A percentile compares a stretch with the other conserved stretches of the same genome.
phyloP scores from a whole-genome alignment of 2,888 invertebrate genomes.

The Leucophora obtusa region DNA sequence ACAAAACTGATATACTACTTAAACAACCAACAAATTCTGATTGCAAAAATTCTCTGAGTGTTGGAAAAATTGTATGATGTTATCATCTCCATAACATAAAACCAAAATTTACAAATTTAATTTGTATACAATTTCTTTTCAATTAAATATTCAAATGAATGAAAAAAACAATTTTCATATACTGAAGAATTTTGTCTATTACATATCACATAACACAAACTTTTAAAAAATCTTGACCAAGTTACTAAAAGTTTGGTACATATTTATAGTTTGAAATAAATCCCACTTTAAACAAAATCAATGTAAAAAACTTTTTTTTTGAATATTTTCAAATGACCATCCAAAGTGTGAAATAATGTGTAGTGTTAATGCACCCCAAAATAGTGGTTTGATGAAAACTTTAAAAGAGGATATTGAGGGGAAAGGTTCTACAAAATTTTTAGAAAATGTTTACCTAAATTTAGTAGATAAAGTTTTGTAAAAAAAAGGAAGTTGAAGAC shows the following conservation, averaged over 20 bases:
- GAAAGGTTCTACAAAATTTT: not conserved
- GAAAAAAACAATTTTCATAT: not conserved
- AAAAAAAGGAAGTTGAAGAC: constrained; percentile 12
- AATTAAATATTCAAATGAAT: not conserved
- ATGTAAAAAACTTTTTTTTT: not conserved
- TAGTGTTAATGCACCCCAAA: constrained; percentile 20
- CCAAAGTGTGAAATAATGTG: constrained; percentile 5
- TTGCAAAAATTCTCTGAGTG: too few relatives aligned
- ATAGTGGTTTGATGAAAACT: not conserved
- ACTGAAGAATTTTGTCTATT: not conserved
- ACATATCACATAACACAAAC: not conserved
- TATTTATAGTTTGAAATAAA: not conserved
- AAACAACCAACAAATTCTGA: too few relatives aligned
- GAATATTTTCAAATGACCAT: not conserved
- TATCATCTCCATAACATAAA: too few relatives aligned
- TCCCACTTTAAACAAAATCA: constrained; percentile 5
- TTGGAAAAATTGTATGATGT: too few relatives aligned
- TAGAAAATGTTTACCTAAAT: constrained; percentile 2
- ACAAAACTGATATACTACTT: too few relatives aligned
- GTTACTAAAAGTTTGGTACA: not conserved
- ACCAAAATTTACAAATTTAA: too few relatives aligned
- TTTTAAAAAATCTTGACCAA: not conserved
- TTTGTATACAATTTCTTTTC: not conserved
- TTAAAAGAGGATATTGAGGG: not conserved
- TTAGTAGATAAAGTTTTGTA: constrained; percentile 12